Conservation (phyloP, 2,888 invertebrate genomes). For the Pegoplata infirma region DNA sequence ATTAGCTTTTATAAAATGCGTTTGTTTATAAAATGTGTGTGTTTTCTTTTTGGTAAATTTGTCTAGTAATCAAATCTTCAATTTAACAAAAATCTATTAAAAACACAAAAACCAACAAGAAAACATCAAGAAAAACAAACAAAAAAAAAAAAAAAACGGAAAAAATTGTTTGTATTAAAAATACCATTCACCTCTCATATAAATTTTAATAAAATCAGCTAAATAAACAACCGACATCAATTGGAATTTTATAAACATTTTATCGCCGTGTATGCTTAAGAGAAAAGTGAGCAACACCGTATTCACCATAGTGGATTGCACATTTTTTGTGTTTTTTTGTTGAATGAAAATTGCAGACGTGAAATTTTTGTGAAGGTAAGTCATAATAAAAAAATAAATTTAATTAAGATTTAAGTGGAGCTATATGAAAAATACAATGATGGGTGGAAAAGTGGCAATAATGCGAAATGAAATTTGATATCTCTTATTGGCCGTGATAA, state of each 20-base stretch:
- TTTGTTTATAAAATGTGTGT: neutral
- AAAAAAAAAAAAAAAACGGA: neutral
- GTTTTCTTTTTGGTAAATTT: neutral
- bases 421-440: too few species aligned
- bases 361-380: neutral
- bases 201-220: slow-evolving; percentile 22
- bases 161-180: slow-evolving; percentile 23
- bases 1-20: neutral
- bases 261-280: neutral
- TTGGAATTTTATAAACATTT: slow-evolving; percentile 31
- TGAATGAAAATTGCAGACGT: neutral
- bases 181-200: slow-evolving; percentile 40
- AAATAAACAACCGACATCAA: slow-evolving; percentile 16
- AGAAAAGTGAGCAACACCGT: neutral
- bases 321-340: neutral
- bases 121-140: too few species aligned
- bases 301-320: neutral
- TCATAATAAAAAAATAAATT: neutral
- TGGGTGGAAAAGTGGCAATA: too few species aligned
- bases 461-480: too few species aligned
- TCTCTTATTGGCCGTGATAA: too few species aligned
- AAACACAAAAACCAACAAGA: too few species aligned
- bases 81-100: neutral
- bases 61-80: neutral
- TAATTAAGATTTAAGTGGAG: too few species aligned